Evolutionary conservation across 2,113 vertebrate species (phyloP).

Genomic region (Chionis minor): DNA sequence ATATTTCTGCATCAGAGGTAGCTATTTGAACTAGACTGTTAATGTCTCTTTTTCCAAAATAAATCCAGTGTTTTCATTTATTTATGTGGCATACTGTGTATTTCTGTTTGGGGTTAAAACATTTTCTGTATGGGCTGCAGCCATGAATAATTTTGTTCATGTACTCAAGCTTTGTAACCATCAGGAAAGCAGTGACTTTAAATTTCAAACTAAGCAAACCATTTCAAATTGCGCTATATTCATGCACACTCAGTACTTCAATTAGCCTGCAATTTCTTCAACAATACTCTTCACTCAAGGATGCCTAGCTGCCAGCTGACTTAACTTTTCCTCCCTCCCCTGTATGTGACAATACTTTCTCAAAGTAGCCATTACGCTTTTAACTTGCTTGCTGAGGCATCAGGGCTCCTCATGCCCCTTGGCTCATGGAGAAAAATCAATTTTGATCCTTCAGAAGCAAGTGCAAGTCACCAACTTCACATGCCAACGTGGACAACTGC

Average conservation of each 20-base stretch:
- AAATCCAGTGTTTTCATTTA: neutral
- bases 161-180: neutral
- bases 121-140: neutral
- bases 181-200: neutral
- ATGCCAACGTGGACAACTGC: neutral
- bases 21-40: neutral
- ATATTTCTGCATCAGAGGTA: neutral
- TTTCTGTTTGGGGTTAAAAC: neutral
- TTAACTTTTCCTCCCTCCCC: neutral
- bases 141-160: neutral
- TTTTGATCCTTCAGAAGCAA: constrained; percentile 59
- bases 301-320: neutral
- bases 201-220: neutral
- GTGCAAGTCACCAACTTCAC: constrained; percentile 27
- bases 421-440: constrained; percentile 20
- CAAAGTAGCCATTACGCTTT: neutral
- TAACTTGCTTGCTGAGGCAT: constrained; percentile 12
- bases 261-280: neutral
- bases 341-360: neutral
- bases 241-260: neutral
- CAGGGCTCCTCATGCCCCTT: neutral
- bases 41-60: neutral
- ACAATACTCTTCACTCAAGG: neutral
- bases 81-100: neutral
- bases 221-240: neutral